Base-by-base conservation (phyloP, 2,888 invertebrate genomes). In the Platerodrilus igneus region DNA sequence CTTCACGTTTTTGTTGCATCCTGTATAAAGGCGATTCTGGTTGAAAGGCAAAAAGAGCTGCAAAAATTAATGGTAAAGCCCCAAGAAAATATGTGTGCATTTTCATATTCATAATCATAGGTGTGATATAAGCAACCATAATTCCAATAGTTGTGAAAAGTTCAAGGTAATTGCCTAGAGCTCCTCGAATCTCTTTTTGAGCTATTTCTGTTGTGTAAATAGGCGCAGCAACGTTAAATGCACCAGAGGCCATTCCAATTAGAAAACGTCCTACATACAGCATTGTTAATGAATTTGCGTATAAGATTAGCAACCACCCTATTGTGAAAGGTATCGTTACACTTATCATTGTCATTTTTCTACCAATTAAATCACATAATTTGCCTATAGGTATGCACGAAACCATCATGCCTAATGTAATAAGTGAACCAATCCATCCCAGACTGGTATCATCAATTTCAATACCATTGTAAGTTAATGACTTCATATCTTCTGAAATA, bases 191-290 rank as follows among this genome's bases (percentile, higher is more conserved):
- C 14, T 83, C 78, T 48, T 81, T 84, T 53, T 90, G 83, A 0
- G 91, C 81, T 25, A 89, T 89, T 71, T 95, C 94, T 21, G 82
- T 83, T 2, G 84, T 86, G 61, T 89, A 90, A 48, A 90, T 77
- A 0, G 93, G 92, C 0, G 85, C 86, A 0, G 85, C 81, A 8
- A 89, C 80, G 53, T 87, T 88, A 58, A 86, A 86, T 1, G 88
- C 84, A 13, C 89, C 89, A 21, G 82, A 82, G n/a, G 83, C 81
- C 15, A 85, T 58, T 20, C 89, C 90, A 2, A 78, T 77, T 21
- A 55, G 41, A 20, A 86, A 78, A 40, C 84, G 69, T 0, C 83
- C 84, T 0, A 72, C 67, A 53, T 78, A 78, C 4, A 84, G 69
- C 78, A 82, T 79, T 0, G 59, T 61, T 0, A 79, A 68, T 37